Evolutionary conservation across 2,797 vertebrate genomes (phyloP).

Genomic region (Sebastes steindachneri): DNA sequence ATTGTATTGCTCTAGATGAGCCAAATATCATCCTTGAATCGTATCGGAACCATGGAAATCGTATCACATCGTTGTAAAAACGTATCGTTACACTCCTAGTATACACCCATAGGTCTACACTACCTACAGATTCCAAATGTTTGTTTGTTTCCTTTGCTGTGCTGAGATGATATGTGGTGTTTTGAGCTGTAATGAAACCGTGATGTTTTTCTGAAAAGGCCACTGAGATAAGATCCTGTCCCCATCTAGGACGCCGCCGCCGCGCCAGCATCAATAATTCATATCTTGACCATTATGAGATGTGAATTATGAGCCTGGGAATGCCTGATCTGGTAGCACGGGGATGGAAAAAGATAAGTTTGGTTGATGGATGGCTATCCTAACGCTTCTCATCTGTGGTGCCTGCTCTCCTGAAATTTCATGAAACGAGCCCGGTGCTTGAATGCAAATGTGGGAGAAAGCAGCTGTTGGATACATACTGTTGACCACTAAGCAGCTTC

Average conservation of each 20-base stretch:
- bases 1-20: no score
- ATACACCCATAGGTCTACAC: background rate
- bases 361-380: background rate
- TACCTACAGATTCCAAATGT: background rate
- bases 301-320: constrained; percentile 37
- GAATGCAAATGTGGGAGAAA: background rate
- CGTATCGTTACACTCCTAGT: no score
- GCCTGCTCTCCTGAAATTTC: background rate
- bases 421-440: background rate
- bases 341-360: background rate
- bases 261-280: constrained; percentile 63
- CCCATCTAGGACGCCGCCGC: constrained; percentile 29
- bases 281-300: constrained; percentile 48
- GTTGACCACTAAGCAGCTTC: background rate
- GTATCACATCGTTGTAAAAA: no score
- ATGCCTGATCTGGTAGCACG: constrained; percentile 22
- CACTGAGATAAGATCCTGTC: constrained; percentile 19
- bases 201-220: constrained; percentile 20
- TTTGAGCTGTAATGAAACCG: constrained; percentile 36
- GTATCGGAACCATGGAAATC: no score
- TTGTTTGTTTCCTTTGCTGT: constrained; percentile 1
- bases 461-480: background rate
- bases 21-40: no score
- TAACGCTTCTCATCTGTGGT: background rate
- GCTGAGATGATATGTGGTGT: constrained; percentile 14